A percentile compares a stretch with the other conserved stretches of the same genome.
Evolutionary conservation across 2,888 invertebrate species (phyloP).

Genomic region (Gastracanthus pulcherrimus): DNA sequence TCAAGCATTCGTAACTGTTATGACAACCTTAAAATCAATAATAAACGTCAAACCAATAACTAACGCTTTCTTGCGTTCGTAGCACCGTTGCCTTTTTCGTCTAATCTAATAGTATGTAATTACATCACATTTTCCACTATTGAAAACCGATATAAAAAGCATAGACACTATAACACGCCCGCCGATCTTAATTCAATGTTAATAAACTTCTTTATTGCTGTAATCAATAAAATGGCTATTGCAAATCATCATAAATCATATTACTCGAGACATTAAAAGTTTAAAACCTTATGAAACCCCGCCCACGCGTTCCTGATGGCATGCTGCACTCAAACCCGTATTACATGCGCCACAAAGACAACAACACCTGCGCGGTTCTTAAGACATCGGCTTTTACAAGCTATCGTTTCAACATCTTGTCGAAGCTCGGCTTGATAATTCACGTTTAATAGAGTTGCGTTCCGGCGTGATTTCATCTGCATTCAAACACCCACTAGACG

Average conservation of each 20-base stretch:
- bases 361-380: slow-evolving; percentile 44
- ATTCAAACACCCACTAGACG: slow-evolving; percentile 43
- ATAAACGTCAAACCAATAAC: slow-evolving; percentile 22
- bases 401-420: slow-evolving; percentile 55
- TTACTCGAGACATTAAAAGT: slow-evolving; percentile 6
- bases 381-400: slow-evolving; percentile 26
- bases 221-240: slow-evolving; percentile 43
- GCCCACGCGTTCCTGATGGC: background rate
- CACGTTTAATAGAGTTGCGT: slow-evolving; percentile 46
- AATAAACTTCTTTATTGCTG: slow-evolving; percentile 39
- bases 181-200: slow-evolving; percentile 41
- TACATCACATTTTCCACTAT: background rate
- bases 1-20: background rate
- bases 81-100: slow-evolving; percentile 26
- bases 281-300: slow-evolving; percentile 18
- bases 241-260: slow-evolving; percentile 51
- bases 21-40: slow-evolving; percentile 47
- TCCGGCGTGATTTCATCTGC: slow-evolving; percentile 33
- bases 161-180: background rate
- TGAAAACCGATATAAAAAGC: background rate
- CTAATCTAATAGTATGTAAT: slow-evolving; percentile 16
- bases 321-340: background rate
- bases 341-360: slow-evolving; percentile 19
- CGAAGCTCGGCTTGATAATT: slow-evolving; percentile 47
- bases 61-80: slow-evolving; percentile 3